Conservation (phyloP, 2,113 vertebrate genomes). For the Kryptolebias marmoratus region DNA sequence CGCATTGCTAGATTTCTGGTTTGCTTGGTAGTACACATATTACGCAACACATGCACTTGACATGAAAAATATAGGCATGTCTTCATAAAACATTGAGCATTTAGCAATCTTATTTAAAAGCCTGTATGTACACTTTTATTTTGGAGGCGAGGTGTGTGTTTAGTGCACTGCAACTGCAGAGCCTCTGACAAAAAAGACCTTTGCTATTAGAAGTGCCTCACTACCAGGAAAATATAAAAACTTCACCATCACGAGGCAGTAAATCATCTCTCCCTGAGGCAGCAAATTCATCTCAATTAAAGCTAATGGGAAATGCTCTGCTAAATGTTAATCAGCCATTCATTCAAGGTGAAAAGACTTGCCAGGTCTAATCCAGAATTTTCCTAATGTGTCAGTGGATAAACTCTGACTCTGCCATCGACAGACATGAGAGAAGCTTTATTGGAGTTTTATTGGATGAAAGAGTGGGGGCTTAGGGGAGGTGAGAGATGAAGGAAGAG, state of each 20-base stretch:
- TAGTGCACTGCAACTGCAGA: constrained; percentile 14
- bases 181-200: constrained; percentile 6
- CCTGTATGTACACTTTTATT: neutral
- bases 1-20: neutral
- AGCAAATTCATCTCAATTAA: constrained; percentile 62
- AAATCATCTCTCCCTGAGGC: constrained; percentile 42
- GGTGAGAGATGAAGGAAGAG: constrained; percentile 17
- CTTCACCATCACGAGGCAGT: constrained; percentile 44
- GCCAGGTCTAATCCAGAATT: constrained; percentile 41
- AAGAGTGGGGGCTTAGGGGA: constrained; percentile 34
- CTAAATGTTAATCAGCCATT: constrained; percentile 37
- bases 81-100: no score
- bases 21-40: neutral
- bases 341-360: constrained; percentile 28
- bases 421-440: constrained; percentile 21
- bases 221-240: constrained; percentile 37
- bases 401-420: constrained; percentile 11
- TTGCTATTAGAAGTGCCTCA: constrained; percentile 29
- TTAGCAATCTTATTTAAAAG: no score
- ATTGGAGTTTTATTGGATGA: constrained; percentile 27
- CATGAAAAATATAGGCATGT: no score
- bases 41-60: neutral
- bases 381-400: constrained; percentile 19
- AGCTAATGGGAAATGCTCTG: constrained; percentile 28
- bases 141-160: neutral